Conservation (phyloP, 1,140 invertebrate genomes). For the Polypedilum pembai region DNA sequence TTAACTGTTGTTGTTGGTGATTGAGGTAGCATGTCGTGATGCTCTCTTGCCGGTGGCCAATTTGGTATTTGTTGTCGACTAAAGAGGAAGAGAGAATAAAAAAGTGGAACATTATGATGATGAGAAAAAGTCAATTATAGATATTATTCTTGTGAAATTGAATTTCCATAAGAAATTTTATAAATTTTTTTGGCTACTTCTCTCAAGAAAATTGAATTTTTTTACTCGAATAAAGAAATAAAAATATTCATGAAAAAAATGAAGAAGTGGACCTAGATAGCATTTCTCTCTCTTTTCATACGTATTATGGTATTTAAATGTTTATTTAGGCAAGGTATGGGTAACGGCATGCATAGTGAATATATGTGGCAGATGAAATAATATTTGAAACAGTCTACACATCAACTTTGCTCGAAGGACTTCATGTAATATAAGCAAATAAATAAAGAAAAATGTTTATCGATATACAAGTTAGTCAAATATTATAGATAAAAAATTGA, state of each 20-base stretch:
- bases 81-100: background rate
- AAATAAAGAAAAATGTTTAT: too few species aligned
- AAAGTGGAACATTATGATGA: background rate
- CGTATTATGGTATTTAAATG: background rate
- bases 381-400: background rate
- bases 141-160: background rate
- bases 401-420: background rate
- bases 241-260: background rate
- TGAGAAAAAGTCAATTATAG: constrained; percentile 4
- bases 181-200: background rate
- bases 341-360: background rate
- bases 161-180: background rate
- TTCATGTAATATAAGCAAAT: background rate
- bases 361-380: constrained; percentile 6
- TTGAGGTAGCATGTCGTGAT: background rate
- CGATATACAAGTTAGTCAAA: too few species aligned
- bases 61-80: constrained; percentile 25
- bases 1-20: background rate
- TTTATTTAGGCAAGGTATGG: background rate
- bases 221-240: too few species aligned
- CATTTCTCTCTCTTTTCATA: background rate
- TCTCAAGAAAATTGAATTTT: background rate
- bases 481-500: too few species aligned
- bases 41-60: background rate
- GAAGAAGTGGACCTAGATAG: background rate